These are phyloP conservation scores for Pyrocoelia pectoralis DNA, from an alignment of 2,888 invertebrate species.

Conservation along the genomic window DNA sequence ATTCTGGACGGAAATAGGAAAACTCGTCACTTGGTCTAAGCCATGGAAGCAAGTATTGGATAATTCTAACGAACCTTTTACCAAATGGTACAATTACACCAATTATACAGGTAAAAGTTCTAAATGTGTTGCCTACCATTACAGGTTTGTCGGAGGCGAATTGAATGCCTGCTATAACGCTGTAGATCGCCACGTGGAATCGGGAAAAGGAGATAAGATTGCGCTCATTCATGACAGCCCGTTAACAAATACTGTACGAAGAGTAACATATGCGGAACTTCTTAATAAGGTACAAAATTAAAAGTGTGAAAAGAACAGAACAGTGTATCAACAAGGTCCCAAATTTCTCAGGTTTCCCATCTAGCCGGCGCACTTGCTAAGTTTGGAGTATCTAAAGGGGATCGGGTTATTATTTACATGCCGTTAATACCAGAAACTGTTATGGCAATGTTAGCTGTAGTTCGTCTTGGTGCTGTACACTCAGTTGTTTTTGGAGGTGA, in stretches of 20 bases:
- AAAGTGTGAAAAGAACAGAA: neutral
- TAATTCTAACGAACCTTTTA: slow-evolving; percentile 83
- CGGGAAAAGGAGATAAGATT: slow-evolving; percentile 78
- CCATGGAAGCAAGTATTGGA: slow-evolving; percentile 88
- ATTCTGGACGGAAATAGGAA: slow-evolving; percentile 87
- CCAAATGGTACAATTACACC: slow-evolving; percentile 96
- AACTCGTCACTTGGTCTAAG: slow-evolving; percentile 78
- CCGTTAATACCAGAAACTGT: slow-evolving; percentile 92
- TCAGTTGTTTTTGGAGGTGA: slow-evolving; percentile 92
- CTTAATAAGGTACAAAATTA: slow-evolving; percentile 71
- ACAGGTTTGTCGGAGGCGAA: slow-evolving; percentile 88
- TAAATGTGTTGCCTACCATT: slow-evolving; percentile 17
- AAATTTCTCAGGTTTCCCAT: slow-evolving; percentile 68
- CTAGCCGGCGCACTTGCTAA: slow-evolving; percentile 82
- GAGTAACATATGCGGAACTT: slow-evolving; percentile 83
- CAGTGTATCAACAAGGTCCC: neutral
- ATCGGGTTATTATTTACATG: slow-evolving; percentile 92
- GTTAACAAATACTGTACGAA: slow-evolving; percentile 76
- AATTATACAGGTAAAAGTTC: slow-evolving; percentile 39
- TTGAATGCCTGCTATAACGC: slow-evolving; percentile 94
- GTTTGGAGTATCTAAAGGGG: slow-evolving; percentile 82
- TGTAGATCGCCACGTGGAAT: slow-evolving; percentile 86
- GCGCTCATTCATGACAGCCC: slow-evolving; percentile 94
- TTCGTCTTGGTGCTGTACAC: slow-evolving; percentile 89
- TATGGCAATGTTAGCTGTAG: slow-evolving; percentile 87